Base-by-base conservation (phyloP, 2,113 vertebrate species). In the Polypterus senegalus region DNA sequence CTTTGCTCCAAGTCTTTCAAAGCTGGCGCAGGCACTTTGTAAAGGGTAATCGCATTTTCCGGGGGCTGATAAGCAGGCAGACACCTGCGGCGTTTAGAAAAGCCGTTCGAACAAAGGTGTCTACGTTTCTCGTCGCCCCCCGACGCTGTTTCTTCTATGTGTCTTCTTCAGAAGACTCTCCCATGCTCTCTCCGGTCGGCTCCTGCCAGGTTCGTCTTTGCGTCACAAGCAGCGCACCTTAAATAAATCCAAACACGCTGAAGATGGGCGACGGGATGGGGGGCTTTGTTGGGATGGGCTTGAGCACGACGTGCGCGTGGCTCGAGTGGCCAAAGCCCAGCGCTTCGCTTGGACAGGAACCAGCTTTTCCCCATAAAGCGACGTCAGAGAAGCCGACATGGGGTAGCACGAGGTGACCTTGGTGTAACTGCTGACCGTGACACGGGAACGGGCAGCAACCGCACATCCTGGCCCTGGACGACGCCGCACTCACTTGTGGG, bases 211-310 rank as follows among this genome's bases (percentile, higher is more conserved):
- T 27, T 27, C 27, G 27, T 27, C 27, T 27, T 27, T 27, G 27
- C 27, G 27, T 27, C 27, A 27, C 27, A 27, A 27, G 27, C 27
- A 27, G 27, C 27, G 27, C 27, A 27, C 6, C 44, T 72, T 88
- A 98, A 79, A 97, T 89, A 74, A 97, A 97, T 60, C 94, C 85
- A 9, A 97, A 97, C 67, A 97, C 88, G 0, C 94, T 93, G 82
- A 96, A 95, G 70, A 97, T 83, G 0, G 91, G 88, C 0, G 90
- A 78, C 5, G 88, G 86, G 1, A 89, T 58, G 0, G 89, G 62
- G 0, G 96, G 94, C 71, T 96, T 98, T 47, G 94, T 98, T 58
- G 96, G 94, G 65, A 98, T 98, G 43, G 96, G 96, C 74, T 98
- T 98, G 76, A 97, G 86, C 60, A 97, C 94, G 66, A 95, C 85